Base-by-base conservation (phyloP, 2,888 invertebrate species). In the Hofmannophila pseudospretella region DNA sequence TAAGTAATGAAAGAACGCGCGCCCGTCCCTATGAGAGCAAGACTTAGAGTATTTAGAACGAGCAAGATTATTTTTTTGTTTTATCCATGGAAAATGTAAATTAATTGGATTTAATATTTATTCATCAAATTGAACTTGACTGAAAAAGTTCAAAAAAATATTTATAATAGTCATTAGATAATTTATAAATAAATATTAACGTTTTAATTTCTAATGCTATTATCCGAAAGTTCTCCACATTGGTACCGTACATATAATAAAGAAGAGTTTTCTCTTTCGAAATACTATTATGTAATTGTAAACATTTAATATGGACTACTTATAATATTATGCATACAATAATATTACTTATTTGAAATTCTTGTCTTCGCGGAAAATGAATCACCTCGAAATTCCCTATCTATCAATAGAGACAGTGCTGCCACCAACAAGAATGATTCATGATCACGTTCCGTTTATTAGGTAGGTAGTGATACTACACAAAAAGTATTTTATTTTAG, bases 371-470 rank as follows among this genome's bases (percentile, higher is more conserved):
- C 47, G 52, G 45, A 49, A 45, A 48, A 62, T 80, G 80, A 80
- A 69, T 81, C 80, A 80, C 71, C 59, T 13, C 13, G 54, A 44
- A 69, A 74, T 71, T 71, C 68, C 69, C 68, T 59, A 59, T 64
- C 56, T 63, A 65, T 57, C 58, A 62, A 48, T 49, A 47, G 42
- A 14, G 30, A 32, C 37, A 41, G 34, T 34, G 27, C 33, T 40
- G 25, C 40, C 40, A 40, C 33, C 29, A 33, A n/a, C 30, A 11
- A 37, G 16, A 7, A 32, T 32, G 20, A 31, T 9, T 16, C 10
- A 31, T 11, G 4, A 13, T 7, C 12, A 31, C 49, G 45, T 44
- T 63, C 39, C 54, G 25, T 36, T 36, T 9, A 7, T n/a, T n/a
- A n/a, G n/a, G n/a, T n/a, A n/a, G n/a, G n/a, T n/a, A n/a, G n/a